Conservation (phyloP, 1,140 invertebrate genomes). For the Calosoma granatense region DNA sequence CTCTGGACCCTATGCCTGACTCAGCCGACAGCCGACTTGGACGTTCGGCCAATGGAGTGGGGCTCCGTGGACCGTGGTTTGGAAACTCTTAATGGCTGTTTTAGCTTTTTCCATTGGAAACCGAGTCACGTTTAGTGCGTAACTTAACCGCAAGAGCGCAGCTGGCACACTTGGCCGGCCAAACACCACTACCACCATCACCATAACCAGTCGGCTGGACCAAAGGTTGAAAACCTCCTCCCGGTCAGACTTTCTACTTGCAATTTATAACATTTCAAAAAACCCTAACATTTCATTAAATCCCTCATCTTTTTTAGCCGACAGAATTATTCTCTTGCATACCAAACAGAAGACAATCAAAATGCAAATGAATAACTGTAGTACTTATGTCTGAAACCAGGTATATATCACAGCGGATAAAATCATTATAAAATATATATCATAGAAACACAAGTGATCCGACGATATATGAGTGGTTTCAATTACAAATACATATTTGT, state of each 20-base stretch:
- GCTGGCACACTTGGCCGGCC: conserved; percentile 1
- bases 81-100: conserved; percentile 8
- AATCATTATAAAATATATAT: no score
- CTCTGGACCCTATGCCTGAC: no score
- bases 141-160: conserved; percentile 4
- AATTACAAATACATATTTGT: no score
- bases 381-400: no score
- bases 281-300: not conserved
- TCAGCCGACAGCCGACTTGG: no score
- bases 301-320: no score
- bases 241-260: not conserved
- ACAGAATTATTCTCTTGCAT: no score
- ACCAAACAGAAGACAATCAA: no score
- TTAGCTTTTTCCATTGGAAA: conserved; percentile 9
- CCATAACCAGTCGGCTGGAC: not conserved
- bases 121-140: conserved; percentile 7
- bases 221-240: not conserved
- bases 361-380: no score
- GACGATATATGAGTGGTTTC: no score
- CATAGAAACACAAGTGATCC: no score
- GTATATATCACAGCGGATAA: no score
- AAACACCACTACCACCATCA: not conserved
- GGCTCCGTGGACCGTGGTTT: not conserved
- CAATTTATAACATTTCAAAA: conserved; percentile 7
- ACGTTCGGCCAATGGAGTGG: not conserved